Evolutionary conservation across 2,113 vertebrate genomes (phyloP), one percentile per base, ranked within the genome.

Genomic region (Colaptes auratus): DNA sequence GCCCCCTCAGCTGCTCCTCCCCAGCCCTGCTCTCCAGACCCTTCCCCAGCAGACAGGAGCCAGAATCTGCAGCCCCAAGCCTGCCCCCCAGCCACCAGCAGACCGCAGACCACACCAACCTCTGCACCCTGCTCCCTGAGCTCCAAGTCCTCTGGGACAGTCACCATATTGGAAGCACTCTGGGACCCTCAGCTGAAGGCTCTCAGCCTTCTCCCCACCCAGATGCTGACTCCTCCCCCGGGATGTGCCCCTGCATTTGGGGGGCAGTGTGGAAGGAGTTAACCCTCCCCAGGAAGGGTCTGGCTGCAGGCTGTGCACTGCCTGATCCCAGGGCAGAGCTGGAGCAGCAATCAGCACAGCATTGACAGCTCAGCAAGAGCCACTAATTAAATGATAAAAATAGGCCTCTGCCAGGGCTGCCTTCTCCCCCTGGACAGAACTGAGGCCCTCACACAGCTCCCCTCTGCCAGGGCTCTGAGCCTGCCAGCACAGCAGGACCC

Each of bases 351-450:
- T 78, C 90, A 79, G 48, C 42, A 1, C 72, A 50, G 83, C 77
- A 35, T 7, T 72, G 82, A 74, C 80, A 69, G 72, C 63, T 82
- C 94, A 93, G 88, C 82, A 76, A 85, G 80, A 77, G 74, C 83
- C 10, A 82, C 93, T 92, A 94, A 96, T 91, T 93, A 92, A 90
- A 53, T 6, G 88, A 89, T 65, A 96, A 96, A 95, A 96, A 96
- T 89, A 96, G 94, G 89, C n/a, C 80, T 56, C 86, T 35, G 78
- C 76, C 88, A 90, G 87, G 59, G 72, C 72, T 79, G 61, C 71
- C 50, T 36, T 6, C 20, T 24, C 25, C 55, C 48, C 52, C 76
- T 61, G 3, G 0, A 90, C 89, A 90, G 96, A 94, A 90, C 88
- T 1, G 1, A 63, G 86, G 28, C 63, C 66, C 86, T 31, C n/a